These are phyloP conservation scores for Psilopogon haemacephalus DNA, from an alignment of 2,113 vertebrate species.

Conservation along the genomic window DNA sequence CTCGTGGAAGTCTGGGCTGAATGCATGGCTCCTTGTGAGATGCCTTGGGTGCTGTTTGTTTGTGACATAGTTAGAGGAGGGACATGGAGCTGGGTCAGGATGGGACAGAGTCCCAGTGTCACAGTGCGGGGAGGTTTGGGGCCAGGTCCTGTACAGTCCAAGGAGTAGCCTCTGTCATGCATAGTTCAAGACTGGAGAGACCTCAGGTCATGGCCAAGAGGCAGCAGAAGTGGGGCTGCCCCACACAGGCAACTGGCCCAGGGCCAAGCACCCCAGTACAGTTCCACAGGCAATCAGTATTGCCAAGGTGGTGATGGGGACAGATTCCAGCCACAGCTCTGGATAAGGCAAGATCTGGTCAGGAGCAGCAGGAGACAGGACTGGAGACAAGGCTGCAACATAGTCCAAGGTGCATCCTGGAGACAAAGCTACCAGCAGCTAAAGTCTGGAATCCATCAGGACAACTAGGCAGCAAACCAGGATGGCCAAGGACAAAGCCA, in stretches of 20 bases:
- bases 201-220: neutral
- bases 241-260: neutral
- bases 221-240: neutral
- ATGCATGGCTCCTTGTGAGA: neutral
- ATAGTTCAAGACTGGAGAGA: neutral
- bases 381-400: neutral
- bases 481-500: neutral
- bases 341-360: neutral
- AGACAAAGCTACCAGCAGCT: neutral
- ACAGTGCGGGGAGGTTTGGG: neutral
- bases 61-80: neutral
- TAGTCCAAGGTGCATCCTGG: neutral
- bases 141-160: accelerated
- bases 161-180: accelerated
- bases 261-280: accelerated
- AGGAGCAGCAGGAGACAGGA: neutral
- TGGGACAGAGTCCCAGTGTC: neutral
- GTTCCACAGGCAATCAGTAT: neutral
- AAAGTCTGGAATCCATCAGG: neutral
- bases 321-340: neutral
- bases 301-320: accelerated
- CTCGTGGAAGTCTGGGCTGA: neutral
- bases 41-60: neutral
- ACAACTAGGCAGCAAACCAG: neutral
- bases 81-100: neutral